Conservation (phyloP, 2,797 vertebrate species). For the Gambelia wislizenii region DNA sequence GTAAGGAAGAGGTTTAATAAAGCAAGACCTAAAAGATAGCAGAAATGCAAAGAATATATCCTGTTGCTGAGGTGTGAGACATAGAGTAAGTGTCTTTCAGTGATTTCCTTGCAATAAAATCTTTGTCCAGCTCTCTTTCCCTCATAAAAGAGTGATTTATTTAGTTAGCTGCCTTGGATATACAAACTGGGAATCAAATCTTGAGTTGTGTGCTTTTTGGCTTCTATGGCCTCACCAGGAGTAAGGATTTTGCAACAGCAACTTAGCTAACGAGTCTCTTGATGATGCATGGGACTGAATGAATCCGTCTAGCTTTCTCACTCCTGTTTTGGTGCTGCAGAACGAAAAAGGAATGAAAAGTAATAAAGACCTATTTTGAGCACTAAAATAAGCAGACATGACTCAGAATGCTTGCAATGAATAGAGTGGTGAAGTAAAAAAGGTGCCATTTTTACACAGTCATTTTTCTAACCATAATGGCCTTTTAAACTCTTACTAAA, state of each 20-base stretch:
- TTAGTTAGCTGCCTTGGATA: constrained; percentile 27
- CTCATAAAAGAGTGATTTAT: constrained; percentile 38
- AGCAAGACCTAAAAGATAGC: constrained; percentile 14
- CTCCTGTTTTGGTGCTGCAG: constrained; percentile 48
- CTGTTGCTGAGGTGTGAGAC: constrained; percentile 8
- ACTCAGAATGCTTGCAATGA: constrained; percentile 75
- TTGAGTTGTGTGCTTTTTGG: constrained; percentile 23
- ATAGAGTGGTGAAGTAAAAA: constrained; percentile 71
- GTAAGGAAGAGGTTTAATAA: background rate
- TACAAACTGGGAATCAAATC: constrained; percentile 22
- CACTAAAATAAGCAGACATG: constrained; percentile 75
- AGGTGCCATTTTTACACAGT: constrained; percentile 76
- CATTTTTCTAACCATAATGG: constrained; percentile 69
- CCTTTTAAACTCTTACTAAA: constrained; percentile 73
- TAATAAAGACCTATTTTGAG: constrained; percentile 75
- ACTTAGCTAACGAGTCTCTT: background rate
- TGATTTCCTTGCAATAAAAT: constrained; percentile 49
- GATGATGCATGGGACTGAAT: background rate
- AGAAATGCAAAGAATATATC: constrained; percentile 7
- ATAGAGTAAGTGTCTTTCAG: constrained; percentile 30
- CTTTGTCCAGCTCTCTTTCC: constrained; percentile 2
- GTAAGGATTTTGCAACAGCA: background rate
- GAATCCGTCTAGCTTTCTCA: constrained; percentile 45
- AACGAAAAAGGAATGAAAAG: constrained; percentile 65
- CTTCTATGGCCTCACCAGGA: background rate